phyloP scores from a whole-genome alignment of 2,113 vertebrate species.

The Candoia aspera region DNA sequence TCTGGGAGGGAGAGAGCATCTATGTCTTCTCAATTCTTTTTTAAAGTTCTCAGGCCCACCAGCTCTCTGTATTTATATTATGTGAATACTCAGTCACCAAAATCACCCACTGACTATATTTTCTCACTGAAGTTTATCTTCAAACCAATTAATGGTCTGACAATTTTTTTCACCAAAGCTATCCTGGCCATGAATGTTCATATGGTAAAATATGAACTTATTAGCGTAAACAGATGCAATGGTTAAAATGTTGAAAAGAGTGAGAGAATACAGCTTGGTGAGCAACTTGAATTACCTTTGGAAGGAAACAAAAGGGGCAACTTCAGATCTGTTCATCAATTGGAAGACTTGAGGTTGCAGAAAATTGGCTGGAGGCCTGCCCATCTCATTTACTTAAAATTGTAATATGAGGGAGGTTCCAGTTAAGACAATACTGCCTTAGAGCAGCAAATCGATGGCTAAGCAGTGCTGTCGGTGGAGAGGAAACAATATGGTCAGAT shows the following conservation, averaged over 20 bases:
- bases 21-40: not conserved
- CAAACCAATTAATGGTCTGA: not conserved
- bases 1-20: not conserved
- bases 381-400: not conserved
- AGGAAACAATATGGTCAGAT: not conserved
- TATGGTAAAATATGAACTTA: not conserved
- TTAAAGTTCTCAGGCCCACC: not conserved
- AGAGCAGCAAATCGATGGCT: not conserved
- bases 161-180: not conserved
- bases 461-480: not conserved
- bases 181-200: not conserved
- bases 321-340: not conserved
- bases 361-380: not conserved
- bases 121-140: not conserved
- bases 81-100: not conserved
- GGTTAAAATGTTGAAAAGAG: not conserved
- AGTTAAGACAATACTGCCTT: not conserved
- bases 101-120: not conserved
- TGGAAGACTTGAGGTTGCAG: not conserved
- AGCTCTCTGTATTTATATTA: not conserved
- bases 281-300: not conserved
- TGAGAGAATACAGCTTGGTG: not conserved
- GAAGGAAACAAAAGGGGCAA: not conserved
- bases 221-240: too few relatives aligned
- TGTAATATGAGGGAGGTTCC: not conserved